Evolutionary conservation across 2,113 vertebrate species (phyloP), one percentile per base, ranked within the genome.

Genomic region (Cepphus grylle): DNA sequence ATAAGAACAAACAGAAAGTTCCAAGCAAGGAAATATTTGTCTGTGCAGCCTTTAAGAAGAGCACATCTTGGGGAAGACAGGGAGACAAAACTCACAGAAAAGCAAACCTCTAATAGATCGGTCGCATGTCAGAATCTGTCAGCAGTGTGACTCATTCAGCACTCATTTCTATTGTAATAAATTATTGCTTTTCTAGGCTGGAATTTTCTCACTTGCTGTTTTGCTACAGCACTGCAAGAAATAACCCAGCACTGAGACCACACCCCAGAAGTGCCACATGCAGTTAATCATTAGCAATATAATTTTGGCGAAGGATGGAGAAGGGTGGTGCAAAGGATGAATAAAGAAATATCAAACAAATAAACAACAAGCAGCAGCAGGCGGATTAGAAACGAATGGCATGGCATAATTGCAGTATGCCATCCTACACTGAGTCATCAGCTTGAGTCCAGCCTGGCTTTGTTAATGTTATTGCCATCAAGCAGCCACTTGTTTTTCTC

Each of bases 181-280:
- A 92, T 91, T 66, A 94, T 2, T 97, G 63, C 59, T 88, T 95
- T 89, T 76, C 83, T 45, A 80, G 74, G 73, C 89, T 81, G 82
- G 66, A 87, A 93, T 96, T 91, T 92, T 92, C 91, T 90, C 91
- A 38, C 72, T 83, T 16, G 9, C 73, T 81, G 55, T 79, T 96
- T 80, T 5, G 2, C 42, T 45, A 50, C 26, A 55, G 86, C 91
- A n/a, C 91, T 56, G 69, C 90, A 84, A 0, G 1, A 86, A 81
- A 84, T 53, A 81, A 85, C 42, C 34, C 76, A 72, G 62, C 2
- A 2, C 65, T 40, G 53, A 95, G 82, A 83, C 49, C 2, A 6
- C 74, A 12, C 63, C 10, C 2, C 34, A 32, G 88, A 82, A 74
- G 29, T 67, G 69, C 58, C 76, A 80, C 82, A 29, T 9, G 58